These are phyloP conservation scores for Vesta saturnalis DNA, from an alignment of 2,888 invertebrate genomes.

Conservation along the genomic window DNA sequence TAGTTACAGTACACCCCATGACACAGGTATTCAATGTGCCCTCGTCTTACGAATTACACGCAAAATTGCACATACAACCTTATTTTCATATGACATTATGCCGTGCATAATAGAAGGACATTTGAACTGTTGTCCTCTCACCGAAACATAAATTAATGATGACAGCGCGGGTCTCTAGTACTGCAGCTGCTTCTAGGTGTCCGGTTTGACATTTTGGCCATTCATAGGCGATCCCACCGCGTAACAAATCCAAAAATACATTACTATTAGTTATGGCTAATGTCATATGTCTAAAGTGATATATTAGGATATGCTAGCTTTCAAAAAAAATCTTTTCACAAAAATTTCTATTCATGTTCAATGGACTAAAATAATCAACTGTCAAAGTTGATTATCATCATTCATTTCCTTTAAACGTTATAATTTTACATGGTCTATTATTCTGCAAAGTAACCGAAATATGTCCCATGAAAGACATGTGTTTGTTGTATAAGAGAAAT, in stretches of 20 bases:
- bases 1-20: constrained; percentile 46
- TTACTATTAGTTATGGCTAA: constrained; percentile 61
- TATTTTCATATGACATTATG: constrained; percentile 55
- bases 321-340: constrained; percentile 49
- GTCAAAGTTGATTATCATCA: constrained; percentile 56
- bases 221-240: constrained; percentile 51
- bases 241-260: constrained; percentile 61
- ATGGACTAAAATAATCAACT: constrained; percentile 58
- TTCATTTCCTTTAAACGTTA: constrained; percentile 46
- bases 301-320: constrained; percentile 55
- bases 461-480: neutral
- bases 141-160: constrained; percentile 46
- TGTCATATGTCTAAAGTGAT: constrained; percentile 57
- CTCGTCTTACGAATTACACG: constrained; percentile 56
- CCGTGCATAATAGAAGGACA: constrained; percentile 51
- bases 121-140: constrained; percentile 43
- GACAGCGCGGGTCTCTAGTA: constrained; percentile 37
- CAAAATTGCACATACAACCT: constrained; percentile 57
- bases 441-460: constrained; percentile 14
- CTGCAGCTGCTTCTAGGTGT: constrained; percentile 48
- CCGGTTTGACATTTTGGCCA: constrained; percentile 56
- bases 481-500: neutral
- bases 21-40: constrained; percentile 47
- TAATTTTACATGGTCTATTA: constrained; percentile 34
- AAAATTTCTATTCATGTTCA: constrained; percentile 51